Percentiles rank a stretch among this genome's conserved stretches.
Conservation (phyloP, 2,888 invertebrate species). For the Phengaris arion region DNA sequence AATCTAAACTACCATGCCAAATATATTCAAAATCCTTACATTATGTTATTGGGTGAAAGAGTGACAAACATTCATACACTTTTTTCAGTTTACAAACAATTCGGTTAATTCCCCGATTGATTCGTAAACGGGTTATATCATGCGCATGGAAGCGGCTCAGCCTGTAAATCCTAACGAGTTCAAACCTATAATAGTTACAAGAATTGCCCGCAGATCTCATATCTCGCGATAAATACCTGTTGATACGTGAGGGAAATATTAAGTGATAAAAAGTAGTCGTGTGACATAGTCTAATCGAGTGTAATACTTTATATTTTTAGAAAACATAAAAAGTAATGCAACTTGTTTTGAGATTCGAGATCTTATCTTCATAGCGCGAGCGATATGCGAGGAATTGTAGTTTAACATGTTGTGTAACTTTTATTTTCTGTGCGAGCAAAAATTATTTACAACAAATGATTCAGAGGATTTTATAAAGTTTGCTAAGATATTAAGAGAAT, state of each 20-base stretch:
- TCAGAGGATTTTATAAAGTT: no score
- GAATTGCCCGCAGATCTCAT: not conserved
- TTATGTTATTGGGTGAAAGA: no score
- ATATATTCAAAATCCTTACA: no score
- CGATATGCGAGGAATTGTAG: not conserved
- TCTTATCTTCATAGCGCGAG: not conserved
- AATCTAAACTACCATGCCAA: no score
- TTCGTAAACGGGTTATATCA: no score
- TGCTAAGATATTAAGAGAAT: no score
- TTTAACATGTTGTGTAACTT: not conserved
- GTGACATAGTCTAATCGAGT: not conserved
- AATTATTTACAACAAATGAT: not conserved
- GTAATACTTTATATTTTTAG: not conserved
- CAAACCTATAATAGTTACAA: no score
- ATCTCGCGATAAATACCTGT: not conserved
- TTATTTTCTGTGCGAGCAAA: not conserved
- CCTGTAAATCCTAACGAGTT: no score
- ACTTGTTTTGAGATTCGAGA: not conserved
- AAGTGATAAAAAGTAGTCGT: not conserved
- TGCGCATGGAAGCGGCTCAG: no score
- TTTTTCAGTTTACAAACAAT: no score
- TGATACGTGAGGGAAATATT: not conserved
- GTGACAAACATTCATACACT: no score
- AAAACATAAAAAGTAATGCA: slow-evolving; percentile 1
- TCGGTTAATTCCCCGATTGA: no score